These are phyloP conservation scores for Rhynchomys soricoides DNA, from an alignment of 2,113 vertebrate species.

Conservation along the genomic window DNA sequence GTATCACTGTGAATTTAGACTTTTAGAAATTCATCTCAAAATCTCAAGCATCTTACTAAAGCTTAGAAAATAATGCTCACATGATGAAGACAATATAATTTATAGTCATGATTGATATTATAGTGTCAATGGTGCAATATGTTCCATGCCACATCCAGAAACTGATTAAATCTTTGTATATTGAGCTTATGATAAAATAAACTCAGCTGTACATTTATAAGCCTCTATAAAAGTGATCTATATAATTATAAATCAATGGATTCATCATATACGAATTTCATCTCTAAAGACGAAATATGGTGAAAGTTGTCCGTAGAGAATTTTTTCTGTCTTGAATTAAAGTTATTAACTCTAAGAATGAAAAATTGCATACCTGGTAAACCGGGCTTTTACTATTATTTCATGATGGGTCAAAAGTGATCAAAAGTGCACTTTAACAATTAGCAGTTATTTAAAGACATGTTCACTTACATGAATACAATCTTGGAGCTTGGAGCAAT, in stretches of 20 bases:
- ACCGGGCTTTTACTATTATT: not conserved
- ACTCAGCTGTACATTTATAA: not conserved
- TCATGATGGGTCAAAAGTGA: not conserved
- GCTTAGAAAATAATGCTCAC: constrained; percentile 66
- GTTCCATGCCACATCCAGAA: not conserved
- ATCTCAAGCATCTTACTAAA: constrained; percentile 67
- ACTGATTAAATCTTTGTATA: constrained; percentile 38
- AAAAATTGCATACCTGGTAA: not conserved
- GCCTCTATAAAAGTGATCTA: not conserved
- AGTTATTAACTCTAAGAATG: not conserved
- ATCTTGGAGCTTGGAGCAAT: not conserved
- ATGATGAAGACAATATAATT: constrained; percentile 43
- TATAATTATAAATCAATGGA: not conserved
- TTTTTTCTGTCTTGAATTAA: constrained; percentile 38
- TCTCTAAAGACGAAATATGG: not conserved
- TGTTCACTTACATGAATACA: not conserved
- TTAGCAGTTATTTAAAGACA: not conserved
- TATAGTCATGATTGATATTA: constrained; percentile 60
- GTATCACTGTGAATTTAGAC: constrained; percentile 55
- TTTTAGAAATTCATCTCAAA: constrained; percentile 73
- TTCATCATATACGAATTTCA: not conserved
- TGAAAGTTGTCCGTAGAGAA: not conserved
- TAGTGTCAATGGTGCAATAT: constrained; percentile 16
- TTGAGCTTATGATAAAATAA: constrained; percentile 50
- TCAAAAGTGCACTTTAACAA: not conserved